Percentiles rank a stretch among this genome's conserved stretches.
phyloP scores from a whole-genome alignment of 2,888 invertebrate genomes.

The Stenolophus ochropezus region DNA sequence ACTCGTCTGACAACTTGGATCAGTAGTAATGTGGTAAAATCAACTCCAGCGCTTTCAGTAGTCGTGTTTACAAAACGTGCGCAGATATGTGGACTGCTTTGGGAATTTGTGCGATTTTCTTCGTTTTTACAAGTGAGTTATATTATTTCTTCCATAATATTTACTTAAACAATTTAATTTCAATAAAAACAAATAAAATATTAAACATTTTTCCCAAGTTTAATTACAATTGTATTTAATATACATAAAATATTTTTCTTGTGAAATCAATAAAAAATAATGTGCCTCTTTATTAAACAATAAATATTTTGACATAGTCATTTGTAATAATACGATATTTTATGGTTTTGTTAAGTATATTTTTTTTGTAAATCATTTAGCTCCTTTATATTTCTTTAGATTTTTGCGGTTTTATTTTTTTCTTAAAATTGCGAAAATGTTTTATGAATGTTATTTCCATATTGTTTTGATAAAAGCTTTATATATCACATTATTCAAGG shows the following conservation, averaged over 20 bases:
- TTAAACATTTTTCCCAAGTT: too few relatives aligned
- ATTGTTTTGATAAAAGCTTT: not conserved
- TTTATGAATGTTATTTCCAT: not conserved
- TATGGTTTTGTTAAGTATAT: too few relatives aligned
- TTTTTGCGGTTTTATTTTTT: not conserved
- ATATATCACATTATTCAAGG: slow-evolving; percentile 18
- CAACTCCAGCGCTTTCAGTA: not conserved
- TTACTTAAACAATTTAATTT: too few relatives aligned
- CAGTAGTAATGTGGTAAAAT: slow-evolving; percentile 26
- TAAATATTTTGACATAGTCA: too few relatives aligned
- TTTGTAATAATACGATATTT: too few relatives aligned
- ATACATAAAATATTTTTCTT: too few relatives aligned
- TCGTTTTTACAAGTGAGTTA: slow-evolving; percentile 4
- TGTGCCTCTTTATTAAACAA: too few relatives aligned
- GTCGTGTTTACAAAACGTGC: slow-evolving; percentile 25
- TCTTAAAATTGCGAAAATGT: not conserved
- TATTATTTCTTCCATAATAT: not conserved
- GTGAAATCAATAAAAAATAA: too few relatives aligned
- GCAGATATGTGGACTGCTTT: not conserved
- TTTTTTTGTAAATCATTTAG: not conserved
- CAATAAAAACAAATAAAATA: too few relatives aligned
- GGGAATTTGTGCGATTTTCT: not conserved
- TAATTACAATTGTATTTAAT: too few relatives aligned
- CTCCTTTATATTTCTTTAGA: not conserved
- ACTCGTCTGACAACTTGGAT: slow-evolving; percentile 35